Evolutionary conservation across 2,113 vertebrate genomes (phyloP), one percentile per base, ranked within the genome.

Genomic region (Dicaeum eximium): DNA sequence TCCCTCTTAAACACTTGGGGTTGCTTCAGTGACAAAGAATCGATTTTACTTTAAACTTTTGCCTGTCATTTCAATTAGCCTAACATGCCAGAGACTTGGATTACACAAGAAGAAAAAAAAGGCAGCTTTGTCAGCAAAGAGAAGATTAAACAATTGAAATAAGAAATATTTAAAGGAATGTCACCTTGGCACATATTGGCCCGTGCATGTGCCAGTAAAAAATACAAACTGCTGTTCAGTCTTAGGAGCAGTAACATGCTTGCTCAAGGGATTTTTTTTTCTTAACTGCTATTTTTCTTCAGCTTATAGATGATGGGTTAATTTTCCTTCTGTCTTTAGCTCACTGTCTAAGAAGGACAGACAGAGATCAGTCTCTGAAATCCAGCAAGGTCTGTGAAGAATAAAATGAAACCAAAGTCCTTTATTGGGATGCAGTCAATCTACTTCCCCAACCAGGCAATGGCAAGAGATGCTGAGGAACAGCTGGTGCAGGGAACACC

Each of bases 41-140:
- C 4, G 20, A 95, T 96, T 96, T 94, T 74, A 64, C 91, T 93
- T 95, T 70, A 64, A 95, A 90, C 57, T 91, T 96, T 91, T 90
- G 54, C 82, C 38, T 92, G 92, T 94, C 89, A 90, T 95, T 96
- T 88, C 74, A 93, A 93, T 87, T 95, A 95, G 56, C 60, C 51
- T 86, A 93, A 88, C 72, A 93, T 94, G 61, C 60, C 89, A 95
- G 79, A 93, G 70, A 90, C 47, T 94, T 95, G 83, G 70, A 90
- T 93, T 95, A 77, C n/a, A 86, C 79, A 62, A 51, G 70, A 84
- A 84, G 38, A 38, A 86, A 77, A 77, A 82, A 88, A 65, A 57
- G 42, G 31, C 42, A 95, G 70, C 73, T 95, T 93, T 93, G 81
- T 93, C 87, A 90, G 91, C 93, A 92, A 79, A 89, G 77, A 91